Conservation (phyloP, 2,888 invertebrate genomes). For the Crocallis elinguaria region DNA sequence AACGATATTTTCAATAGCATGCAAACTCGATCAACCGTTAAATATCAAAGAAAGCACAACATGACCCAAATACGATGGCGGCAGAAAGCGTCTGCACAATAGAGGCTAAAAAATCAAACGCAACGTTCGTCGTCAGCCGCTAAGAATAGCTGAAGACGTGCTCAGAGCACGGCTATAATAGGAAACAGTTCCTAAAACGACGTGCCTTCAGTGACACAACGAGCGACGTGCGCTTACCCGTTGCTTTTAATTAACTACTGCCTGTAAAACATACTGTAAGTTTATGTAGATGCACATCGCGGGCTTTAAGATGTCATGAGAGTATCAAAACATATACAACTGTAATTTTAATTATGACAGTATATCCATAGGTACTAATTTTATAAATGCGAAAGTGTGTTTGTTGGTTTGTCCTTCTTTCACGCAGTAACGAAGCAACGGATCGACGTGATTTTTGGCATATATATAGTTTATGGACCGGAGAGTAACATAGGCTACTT, state of each 20-base stretch:
- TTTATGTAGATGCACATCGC: too few relatives aligned
- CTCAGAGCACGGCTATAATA: conserved; percentile 40
- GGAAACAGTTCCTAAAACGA: conserved; percentile 54
- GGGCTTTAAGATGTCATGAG: too few relatives aligned
- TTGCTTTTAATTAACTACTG: conserved; percentile 46
- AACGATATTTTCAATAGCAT: not conserved
- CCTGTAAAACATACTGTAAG: not conserved
- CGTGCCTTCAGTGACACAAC: conserved; percentile 39
- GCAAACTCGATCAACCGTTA: conserved; percentile 29
- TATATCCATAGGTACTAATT: too few relatives aligned
- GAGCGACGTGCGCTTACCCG: conserved; percentile 51
- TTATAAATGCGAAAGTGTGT: too few relatives aligned
- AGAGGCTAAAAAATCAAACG: conserved; percentile 41
- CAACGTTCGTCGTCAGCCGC: conserved; percentile 23
- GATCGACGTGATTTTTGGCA: too few relatives aligned
- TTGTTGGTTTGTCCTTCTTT: too few relatives aligned
- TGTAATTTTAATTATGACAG: too few relatives aligned
- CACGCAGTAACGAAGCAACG: too few relatives aligned
- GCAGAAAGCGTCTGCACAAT: conserved; percentile 40
- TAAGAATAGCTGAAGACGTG: conserved; percentile 45
- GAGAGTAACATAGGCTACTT: too few relatives aligned
- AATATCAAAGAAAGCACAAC: conserved; percentile 41
- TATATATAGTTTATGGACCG: too few relatives aligned
- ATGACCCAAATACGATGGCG: conserved; percentile 50
- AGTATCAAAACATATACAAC: too few relatives aligned